Conservation (phyloP, 2,797 vertebrate species). For the Halcyon badia region DNA sequence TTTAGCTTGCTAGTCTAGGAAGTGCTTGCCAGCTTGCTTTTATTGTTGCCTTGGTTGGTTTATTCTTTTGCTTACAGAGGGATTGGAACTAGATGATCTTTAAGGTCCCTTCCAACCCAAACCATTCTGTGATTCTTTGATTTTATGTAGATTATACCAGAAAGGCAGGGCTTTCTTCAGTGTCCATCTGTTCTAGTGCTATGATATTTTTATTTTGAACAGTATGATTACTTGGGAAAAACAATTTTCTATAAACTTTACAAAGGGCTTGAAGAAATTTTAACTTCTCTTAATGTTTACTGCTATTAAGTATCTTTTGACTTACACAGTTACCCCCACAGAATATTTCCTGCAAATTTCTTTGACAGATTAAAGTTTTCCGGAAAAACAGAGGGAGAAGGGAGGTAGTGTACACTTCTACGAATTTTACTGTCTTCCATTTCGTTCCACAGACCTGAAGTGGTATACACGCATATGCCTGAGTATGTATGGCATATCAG, state of each 20-base stretch:
- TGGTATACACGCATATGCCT: not conserved
- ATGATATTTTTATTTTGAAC: not conserved
- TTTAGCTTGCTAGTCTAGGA: not conserved
- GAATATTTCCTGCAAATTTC: not conserved
- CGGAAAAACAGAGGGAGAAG: not conserved
- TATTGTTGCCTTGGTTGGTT: not conserved
- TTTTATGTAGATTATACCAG: not conserved
- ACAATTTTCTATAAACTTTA: not conserved
- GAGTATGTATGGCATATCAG: not conserved
- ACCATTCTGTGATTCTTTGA: too few species aligned
- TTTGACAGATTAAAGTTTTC: not conserved
- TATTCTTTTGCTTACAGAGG: not conserved
- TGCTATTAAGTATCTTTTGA: not conserved
- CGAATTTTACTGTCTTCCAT: not conserved
- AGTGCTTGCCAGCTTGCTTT: not conserved
- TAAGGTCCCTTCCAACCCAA: too few species aligned
- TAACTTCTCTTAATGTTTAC: not conserved
- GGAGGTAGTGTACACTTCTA: not conserved
- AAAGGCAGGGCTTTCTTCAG: not conserved
- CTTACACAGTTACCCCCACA: not conserved
- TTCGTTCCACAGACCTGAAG: not conserved
- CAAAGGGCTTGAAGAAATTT: not conserved
- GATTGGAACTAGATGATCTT: too few species aligned
- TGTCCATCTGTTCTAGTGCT: not conserved
- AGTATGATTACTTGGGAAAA: not conserved